Evolutionary conservation across 2,797 vertebrate genomes (phyloP), one percentile per base, ranked within the genome.

Genomic region (Apogon hyalosoma): DNA sequence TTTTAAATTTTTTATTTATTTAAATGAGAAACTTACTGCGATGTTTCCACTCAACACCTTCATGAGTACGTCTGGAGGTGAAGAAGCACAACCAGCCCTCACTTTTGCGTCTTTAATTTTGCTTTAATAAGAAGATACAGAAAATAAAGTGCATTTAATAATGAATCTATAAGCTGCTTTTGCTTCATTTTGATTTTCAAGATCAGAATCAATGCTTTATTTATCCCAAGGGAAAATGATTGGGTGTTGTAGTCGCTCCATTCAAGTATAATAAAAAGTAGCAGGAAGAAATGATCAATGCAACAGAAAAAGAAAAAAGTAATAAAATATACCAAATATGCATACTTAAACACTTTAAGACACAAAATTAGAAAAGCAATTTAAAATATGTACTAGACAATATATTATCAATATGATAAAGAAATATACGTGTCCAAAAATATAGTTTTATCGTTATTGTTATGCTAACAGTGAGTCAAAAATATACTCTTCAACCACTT

Each of bases 41-140:
- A 93, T 82, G 85, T 86, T 96, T 90, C 93, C 92, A 80, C 94
- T 95, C 88, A 93, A 88, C 83, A 98, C 92, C 96, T 96, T 99
- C 97, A 98, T 99, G 41, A 95, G 96, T 83, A 92, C 90, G 76
- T 79, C 88, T 73, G 91, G 86, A 0, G 89, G 83, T 47, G 87
- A 84, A 75, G 88, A 84, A 77, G 82, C 73, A 75, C 64, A 84
- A 68, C 65, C 82, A 67, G 85, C 61, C 40, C 80, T 91, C 19
- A 53, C 78, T 84, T 83, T 91, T n/a, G 84, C 83, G 73, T 91
- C 92, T 80, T 75, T 87, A 63, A 92, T 94, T 85, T 92, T 93
- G 69, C 96, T 98, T 64, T 14, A 49, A 69, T 3, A 9, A 74
- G 19, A 42, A 51, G 38, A 77, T 49, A 49, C n/a, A n/a, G 56